These are phyloP conservation scores for Protosalanx chinensis DNA, from an alignment of 2,797 vertebrate species.

Conservation along the genomic window DNA sequence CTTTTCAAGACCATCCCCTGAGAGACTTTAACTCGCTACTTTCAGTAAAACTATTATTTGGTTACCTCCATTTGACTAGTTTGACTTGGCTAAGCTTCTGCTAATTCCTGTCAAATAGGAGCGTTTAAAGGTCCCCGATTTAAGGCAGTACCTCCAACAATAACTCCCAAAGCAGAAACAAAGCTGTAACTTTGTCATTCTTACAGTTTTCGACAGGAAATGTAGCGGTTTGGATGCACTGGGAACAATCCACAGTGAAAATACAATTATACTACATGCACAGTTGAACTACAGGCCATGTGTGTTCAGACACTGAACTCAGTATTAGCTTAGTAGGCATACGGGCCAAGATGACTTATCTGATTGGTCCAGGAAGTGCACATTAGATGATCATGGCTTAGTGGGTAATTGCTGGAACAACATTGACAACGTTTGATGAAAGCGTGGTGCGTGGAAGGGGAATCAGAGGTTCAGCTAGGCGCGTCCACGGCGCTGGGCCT, in stretches of 20 bases:
- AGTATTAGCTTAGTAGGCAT: slow-evolving; percentile 25
- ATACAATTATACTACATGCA: slow-evolving; percentile 17
- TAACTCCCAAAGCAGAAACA: slow-evolving; percentile 52
- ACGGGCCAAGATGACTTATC: slow-evolving; percentile 33
- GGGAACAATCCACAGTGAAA: slow-evolving; percentile 23
- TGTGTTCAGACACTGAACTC: neutral
- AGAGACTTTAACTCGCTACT: slow-evolving; percentile 28
- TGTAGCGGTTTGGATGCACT: slow-evolving; percentile 3
- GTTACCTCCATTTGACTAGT: slow-evolving; percentile 54
- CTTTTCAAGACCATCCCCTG: slow-evolving; percentile 25
- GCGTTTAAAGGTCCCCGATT: slow-evolving; percentile 43
- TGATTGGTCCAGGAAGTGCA: slow-evolving; percentile 35
- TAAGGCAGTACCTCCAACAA: slow-evolving; percentile 44
- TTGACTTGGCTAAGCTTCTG: slow-evolving; percentile 55
- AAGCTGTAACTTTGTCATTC: slow-evolving; percentile 34
- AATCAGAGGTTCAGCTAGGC: slow-evolving; percentile 20
- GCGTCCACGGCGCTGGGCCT: slow-evolving; percentile 9
- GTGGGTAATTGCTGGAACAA: slow-evolving; percentile 24
- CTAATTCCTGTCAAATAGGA: slow-evolving; percentile 50
- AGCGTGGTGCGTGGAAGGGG: slow-evolving; percentile 9
- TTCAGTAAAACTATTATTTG: slow-evolving; percentile 52
- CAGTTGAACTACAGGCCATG: slow-evolving; percentile 39
- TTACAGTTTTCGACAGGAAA: slow-evolving; percentile 24
- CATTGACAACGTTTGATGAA: neutral
- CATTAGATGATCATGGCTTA: slow-evolving; percentile 33